Percentiles rank a stretch among this genome's conserved stretches.
Evolutionary conservation across 1,140 invertebrate genomes (phyloP).

Genomic region (Lerema accius): DNA sequence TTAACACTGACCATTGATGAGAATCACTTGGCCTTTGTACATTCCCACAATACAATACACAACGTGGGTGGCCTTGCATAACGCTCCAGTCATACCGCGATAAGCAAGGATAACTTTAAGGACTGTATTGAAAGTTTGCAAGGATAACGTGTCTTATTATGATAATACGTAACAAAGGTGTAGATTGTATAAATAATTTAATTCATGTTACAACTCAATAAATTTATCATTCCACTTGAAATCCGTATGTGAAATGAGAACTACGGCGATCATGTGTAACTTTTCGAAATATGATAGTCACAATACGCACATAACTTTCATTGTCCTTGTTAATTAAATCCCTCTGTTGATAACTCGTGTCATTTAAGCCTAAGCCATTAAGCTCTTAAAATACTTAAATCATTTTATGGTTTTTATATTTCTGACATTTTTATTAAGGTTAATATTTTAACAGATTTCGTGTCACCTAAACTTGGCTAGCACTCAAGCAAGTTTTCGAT

Average conservation of each 20-base stretch:
- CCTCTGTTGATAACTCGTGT: too few species aligned
- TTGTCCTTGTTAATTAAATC: background rate
- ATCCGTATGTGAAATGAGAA: too few species aligned
- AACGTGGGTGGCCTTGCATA: slow-evolving; percentile 59
- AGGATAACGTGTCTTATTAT: background rate
- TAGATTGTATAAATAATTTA: too few species aligned
- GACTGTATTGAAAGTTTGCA: background rate
- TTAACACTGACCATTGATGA: slow-evolving; percentile 16
- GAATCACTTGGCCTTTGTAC: background rate
- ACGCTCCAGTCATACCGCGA: slow-evolving; percentile 43
- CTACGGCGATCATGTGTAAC: too few species aligned
- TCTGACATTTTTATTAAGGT: background rate
- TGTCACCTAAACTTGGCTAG: background rate
- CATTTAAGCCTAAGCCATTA: too few species aligned
- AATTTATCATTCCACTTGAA: too few species aligned
- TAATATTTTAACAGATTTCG: slow-evolving; percentile 14
- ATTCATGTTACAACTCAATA: too few species aligned
- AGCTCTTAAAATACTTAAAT: too few species aligned
- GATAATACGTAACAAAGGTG: background rate
- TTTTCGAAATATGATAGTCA: too few species aligned
- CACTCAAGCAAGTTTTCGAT: slow-evolving; percentile 17
- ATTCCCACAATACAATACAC: slow-evolving; percentile 35
- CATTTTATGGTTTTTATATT: background rate
- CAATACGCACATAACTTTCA: too few species aligned
- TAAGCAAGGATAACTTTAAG: slow-evolving; percentile 21